Conservation (phyloP, 2,113 vertebrate species). For the Gallinago jamesoni region DNA sequence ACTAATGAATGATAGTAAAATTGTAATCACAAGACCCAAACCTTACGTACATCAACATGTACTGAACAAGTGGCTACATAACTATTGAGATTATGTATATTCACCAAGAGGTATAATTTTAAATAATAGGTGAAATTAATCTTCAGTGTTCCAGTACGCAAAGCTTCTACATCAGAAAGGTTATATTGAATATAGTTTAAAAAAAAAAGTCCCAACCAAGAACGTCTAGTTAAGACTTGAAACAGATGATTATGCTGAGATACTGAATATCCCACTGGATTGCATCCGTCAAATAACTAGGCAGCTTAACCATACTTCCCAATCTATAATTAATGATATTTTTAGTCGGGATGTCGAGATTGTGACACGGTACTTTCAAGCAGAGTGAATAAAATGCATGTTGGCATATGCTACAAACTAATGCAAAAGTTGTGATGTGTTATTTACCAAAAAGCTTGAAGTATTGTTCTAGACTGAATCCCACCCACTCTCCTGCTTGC, state of each 20-base stretch:
- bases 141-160: not conserved
- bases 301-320: not conserved
- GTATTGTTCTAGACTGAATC: not conserved
- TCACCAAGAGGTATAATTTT: not conserved
- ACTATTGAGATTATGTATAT: not conserved
- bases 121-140: not conserved
- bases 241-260: slow-evolving; percentile 5
- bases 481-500: not conserved
- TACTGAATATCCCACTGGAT: not conserved
- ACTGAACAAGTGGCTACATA: not conserved
- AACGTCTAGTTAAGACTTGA: slow-evolving; percentile 23
- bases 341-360: not conserved
- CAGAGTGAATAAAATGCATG: not conserved
- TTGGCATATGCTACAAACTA: not conserved
- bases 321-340: not conserved
- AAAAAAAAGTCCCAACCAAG: not conserved
- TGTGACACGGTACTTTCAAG: not conserved
- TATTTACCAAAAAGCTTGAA: slow-evolving; percentile 2
- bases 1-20: not conserved
- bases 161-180: not conserved
- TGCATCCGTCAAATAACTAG: not conserved
- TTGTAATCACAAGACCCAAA: not conserved
- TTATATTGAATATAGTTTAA: not conserved
- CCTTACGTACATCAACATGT: not conserved
- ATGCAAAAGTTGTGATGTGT: not conserved